Conservation (phyloP, 2,113 vertebrate species). For the Lutjanus erythropterus region DNA sequence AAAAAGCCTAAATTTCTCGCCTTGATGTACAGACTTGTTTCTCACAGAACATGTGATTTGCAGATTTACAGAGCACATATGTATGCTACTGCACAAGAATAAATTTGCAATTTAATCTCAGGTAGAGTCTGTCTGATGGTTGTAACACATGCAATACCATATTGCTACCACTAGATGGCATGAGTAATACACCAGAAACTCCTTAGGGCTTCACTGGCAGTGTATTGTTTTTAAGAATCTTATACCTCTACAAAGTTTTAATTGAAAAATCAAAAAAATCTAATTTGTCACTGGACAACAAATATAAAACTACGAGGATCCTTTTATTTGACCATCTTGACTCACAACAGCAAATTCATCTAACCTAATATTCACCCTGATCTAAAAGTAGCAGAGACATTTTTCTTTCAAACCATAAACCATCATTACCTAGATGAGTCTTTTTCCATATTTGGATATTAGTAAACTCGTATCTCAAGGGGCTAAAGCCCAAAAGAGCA, state of each 20-base stretch:
- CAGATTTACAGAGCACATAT: no score
- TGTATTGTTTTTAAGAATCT: background rate
- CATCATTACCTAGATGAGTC: background rate
- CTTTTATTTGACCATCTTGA: background rate
- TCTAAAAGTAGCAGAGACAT: conserved; percentile 6
- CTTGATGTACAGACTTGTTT: no score
- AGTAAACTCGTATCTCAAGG: conserved; percentile 17
- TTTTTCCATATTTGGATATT: conserved; percentile 39
- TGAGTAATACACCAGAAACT: background rate
- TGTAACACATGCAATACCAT: conserved; percentile 28
- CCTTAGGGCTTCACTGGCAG: background rate
- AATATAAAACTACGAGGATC: background rate
- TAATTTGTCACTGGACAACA: background rate
- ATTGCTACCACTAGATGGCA: conserved; percentile 75
- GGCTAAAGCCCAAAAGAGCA: conserved; percentile 18
- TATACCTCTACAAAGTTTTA: background rate
- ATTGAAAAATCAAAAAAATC: background rate
- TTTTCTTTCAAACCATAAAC: background rate
- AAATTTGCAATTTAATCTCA: no score
- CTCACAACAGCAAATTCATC: background rate
- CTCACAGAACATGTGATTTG: no score
- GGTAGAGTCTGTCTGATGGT: background rate
- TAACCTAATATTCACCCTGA: background rate
- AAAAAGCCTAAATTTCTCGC: no score
- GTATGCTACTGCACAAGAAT: no score